Percentiles rank a stretch among this genome's conserved stretches.
phyloP scores from a whole-genome alignment of 2,888 invertebrate species.

The Scotopteryx bipunctaria region DNA sequence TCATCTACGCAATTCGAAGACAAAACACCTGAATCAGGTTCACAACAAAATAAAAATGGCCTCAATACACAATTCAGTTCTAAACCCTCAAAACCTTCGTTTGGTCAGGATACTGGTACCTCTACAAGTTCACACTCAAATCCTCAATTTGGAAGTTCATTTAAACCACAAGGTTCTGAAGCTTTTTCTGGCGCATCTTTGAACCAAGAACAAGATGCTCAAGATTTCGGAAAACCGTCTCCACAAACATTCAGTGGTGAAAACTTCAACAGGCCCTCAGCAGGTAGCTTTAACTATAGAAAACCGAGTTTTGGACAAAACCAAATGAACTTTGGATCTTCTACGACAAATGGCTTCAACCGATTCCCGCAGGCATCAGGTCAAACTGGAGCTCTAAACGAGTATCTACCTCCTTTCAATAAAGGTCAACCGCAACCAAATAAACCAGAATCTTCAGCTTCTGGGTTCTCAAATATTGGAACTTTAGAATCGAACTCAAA shows the following conservation, averaged over 20 bases:
- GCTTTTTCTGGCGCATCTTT: constrained; percentile 20
- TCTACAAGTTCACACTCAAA: constrained; percentile 12
- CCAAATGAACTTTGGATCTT: constrained; percentile 12
- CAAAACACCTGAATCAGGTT: constrained; percentile 8
- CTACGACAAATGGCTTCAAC: constrained; percentile 6
- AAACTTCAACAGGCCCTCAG: constrained; percentile 18
- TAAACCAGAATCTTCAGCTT: constrained; percentile 11
- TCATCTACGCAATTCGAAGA: constrained; percentile 19
- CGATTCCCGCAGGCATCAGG: constrained; percentile 10
- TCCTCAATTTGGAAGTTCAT: constrained; percentile 29
- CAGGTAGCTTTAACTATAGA: constrained; percentile 5
- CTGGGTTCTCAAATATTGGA: background rate
- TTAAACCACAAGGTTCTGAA: constrained; percentile 30
- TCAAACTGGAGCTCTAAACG: constrained; percentile 43
- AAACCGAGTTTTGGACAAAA: constrained; percentile 6
- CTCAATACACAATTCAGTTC: constrained; percentile 22
- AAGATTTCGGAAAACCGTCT: constrained; percentile 23
- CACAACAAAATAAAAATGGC: constrained; percentile 18
- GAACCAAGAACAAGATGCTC: constrained; percentile 12
- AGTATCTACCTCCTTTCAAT: constrained; percentile 49
- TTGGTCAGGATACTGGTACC: constrained; percentile 9
- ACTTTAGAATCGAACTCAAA: background rate
- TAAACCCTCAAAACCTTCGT: constrained; percentile 8
- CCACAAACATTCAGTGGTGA: constrained; percentile 18
- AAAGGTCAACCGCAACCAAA: constrained; percentile 26